Evolutionary conservation across 1,140 invertebrate species (phyloP), one percentile per base, ranked within the genome.

Genomic region (Oryctes rhinoceros): DNA sequence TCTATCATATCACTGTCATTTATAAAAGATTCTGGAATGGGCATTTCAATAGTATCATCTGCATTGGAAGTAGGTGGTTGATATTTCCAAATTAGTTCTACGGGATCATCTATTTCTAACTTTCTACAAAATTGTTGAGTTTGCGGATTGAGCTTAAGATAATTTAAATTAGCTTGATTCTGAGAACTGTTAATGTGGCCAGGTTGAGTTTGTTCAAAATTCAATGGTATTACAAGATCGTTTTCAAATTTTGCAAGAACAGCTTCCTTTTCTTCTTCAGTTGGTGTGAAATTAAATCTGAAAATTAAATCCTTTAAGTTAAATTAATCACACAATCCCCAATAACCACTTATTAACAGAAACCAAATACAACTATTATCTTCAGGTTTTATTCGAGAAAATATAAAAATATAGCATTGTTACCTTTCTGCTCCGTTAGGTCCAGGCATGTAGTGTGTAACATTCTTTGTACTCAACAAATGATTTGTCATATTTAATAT

Each of bases 401-500:
- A 44, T 44, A 10, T 7, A 44, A 44, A 44, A 44, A 44, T 3
- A 44, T 44, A 5, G 9, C 9, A 44, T 74, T 76, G 77, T 82
- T 86, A 94, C 93, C 92, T 92, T 86, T 93, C 91, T 81, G 88
- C 88, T 15, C 91, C 89, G 49, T 91, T 91, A 49, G 92, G 91
- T 15, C 94, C 94, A 15, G 97, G 97, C 91, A 98, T 93, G 85
- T 95, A 97, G 80, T 92, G 91, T 47, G 90, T 90, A 7, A 88
- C 87, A 82, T 89, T 91, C 85, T 93, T 94, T 0, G 96, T 91
- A 86, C 91, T 94, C 37, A 97, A 86, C 35, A 99, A 90, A 89
- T 98, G 94, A 91, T 99, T 96, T 0, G 97, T 99, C 71, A 92
- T 91, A 85, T 92, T 92, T 37, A 99, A 89, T 84, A 99, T 92